phyloP scores from a whole-genome alignment of 2,797 vertebrate genomes.

The Octomys mimax region DNA sequence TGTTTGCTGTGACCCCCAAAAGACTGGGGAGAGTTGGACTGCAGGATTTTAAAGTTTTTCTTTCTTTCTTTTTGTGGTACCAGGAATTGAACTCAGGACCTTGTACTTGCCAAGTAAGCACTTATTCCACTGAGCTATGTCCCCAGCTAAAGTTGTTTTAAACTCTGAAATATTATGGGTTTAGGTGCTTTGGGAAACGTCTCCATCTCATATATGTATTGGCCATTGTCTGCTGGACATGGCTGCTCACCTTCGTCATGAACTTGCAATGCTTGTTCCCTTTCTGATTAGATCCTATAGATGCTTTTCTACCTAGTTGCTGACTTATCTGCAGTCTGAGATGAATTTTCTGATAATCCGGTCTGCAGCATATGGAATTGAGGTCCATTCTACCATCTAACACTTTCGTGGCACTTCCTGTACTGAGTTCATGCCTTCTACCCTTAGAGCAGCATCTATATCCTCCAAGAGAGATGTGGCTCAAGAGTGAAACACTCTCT shows the following conservation, averaged over 20 bases:
- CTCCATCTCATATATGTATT: not conserved
- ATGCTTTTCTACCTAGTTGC: not conserved
- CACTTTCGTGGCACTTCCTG: not conserved
- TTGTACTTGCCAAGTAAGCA: too few relatives aligned
- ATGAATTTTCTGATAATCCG: not conserved
- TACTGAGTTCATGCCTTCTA: not conserved
- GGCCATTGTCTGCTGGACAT: not conserved
- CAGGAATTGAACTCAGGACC: too few relatives aligned
- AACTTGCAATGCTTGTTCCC: not conserved
- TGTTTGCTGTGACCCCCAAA: not conserved
- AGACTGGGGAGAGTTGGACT: not conserved
- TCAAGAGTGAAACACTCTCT: not conserved
- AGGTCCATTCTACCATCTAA: not conserved
- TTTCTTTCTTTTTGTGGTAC: not conserved
- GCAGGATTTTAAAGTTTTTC: not conserved
- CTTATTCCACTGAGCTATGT: too few relatives aligned
- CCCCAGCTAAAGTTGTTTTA: not conserved
- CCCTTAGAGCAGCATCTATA: not conserved
- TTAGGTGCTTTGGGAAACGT: not conserved
- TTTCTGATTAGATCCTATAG: not conserved
- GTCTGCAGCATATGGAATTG: not conserved
- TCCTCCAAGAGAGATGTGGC: not conserved
- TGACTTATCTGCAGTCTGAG: not conserved
- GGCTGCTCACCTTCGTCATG: accelerated
- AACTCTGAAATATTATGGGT: not conserved